These are phyloP conservation scores for Arenaria interpres DNA, from an alignment of 2,113 vertebrate genomes.

Conservation along the genomic window DNA sequence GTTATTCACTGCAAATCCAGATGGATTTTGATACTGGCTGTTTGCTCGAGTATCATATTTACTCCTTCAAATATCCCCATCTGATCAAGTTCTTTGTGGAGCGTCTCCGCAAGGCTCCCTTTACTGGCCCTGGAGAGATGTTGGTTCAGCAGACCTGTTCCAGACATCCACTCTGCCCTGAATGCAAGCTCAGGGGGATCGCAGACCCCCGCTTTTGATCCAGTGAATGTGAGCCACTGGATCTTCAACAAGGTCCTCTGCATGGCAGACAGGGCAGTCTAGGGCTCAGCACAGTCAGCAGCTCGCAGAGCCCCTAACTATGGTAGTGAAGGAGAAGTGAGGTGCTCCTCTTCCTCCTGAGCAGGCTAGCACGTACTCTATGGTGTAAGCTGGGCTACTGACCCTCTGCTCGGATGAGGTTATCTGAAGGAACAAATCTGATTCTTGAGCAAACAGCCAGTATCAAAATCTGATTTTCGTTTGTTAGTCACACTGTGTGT, in stretches of 20 bases:
- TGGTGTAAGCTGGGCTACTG: not conserved
- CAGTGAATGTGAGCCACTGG: not conserved
- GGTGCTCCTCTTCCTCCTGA: not conserved
- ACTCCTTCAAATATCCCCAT: not conserved
- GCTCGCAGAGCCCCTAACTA: not conserved
- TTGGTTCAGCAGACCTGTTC: not conserved
- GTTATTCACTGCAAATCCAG: not conserved
- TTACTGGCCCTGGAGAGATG: not conserved
- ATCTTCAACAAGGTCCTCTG: not conserved
- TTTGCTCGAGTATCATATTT: not conserved
- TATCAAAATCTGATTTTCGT: not conserved
- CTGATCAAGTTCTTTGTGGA: not conserved
- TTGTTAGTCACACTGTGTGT: constrained; percentile 28
- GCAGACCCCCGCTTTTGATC: not conserved
- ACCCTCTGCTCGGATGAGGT: not conserved
- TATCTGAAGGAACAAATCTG: not conserved
- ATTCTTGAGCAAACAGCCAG: not conserved
- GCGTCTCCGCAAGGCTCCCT: not conserved
- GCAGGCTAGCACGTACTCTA: not conserved
- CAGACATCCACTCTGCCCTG: not conserved
- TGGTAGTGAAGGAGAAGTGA: not conserved
- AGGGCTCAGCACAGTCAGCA: not conserved
- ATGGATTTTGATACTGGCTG: not conserved
- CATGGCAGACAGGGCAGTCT: not conserved
- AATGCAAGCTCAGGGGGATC: not conserved